Percentiles rank a stretch among this genome's conserved stretches.
Conservation (phyloP, 2,888 invertebrate species). For the Iselma pallidipennis region DNA sequence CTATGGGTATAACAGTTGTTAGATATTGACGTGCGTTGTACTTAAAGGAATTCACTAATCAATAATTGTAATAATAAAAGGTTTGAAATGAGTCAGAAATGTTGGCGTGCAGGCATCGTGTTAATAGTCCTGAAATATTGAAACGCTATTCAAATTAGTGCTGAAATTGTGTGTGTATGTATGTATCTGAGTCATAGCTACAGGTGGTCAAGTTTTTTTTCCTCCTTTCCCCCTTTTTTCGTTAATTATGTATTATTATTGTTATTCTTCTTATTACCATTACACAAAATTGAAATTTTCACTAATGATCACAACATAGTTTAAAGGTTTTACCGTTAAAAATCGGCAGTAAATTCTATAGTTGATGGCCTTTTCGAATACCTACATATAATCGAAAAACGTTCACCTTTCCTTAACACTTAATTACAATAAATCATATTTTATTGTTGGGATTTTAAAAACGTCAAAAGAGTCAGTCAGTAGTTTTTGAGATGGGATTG, state of each 20-base stretch:
- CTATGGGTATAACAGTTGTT: background rate
- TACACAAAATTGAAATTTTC: background rate
- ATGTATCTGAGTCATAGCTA: slow-evolving; percentile 18
- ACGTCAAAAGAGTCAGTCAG: background rate
- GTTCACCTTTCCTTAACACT: background rate
- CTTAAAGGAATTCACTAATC: background rate
- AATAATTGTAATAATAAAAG: background rate
- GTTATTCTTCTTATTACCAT: background rate
- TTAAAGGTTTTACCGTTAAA: background rate
- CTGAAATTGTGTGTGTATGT: slow-evolving; percentile 5
- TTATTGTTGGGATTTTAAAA: background rate
- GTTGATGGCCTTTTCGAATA: background rate
- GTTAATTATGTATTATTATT: background rate
- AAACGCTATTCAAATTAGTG: slow-evolving; percentile 7
- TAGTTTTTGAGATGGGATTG: background rate
- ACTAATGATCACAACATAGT: too few relatives aligned
- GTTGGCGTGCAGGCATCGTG: background rate
- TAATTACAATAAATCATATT: slow-evolving; percentile 8
- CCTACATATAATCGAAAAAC: background rate
- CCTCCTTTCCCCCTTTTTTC: background rate
- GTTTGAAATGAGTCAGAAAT: background rate
- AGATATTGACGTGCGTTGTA: background rate
- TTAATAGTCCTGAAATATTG: slow-evolving; percentile 12
- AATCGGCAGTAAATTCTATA: background rate
- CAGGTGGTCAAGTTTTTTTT: slow-evolving; percentile 12